Percentiles rank a stretch among this genome's conserved stretches.
Evolutionary conservation across 2,113 vertebrate species (phyloP).

Genomic region (Chloroceryle aenea): DNA sequence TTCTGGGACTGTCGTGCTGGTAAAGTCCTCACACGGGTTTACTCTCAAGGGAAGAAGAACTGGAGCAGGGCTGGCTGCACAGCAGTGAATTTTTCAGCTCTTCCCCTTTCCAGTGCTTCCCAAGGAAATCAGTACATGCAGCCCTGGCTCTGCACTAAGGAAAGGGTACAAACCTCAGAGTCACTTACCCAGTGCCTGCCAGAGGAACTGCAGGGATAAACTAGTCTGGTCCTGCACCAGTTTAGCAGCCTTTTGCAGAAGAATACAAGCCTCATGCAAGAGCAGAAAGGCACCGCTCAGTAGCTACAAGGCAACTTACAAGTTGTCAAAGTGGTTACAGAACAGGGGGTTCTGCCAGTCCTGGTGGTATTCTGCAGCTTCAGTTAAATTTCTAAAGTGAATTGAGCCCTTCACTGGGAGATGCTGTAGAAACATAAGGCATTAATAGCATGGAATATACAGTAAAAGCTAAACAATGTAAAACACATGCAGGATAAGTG

Average conservation of each 20-base stretch:
- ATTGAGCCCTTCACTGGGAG: background rate
- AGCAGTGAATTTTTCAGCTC: background rate
- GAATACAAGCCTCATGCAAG: background rate
- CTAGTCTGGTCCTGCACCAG: conserved; percentile 43
- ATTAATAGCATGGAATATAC: background rate
- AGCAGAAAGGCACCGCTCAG: background rate
- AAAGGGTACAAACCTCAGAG: background rate
- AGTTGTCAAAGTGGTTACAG: background rate
- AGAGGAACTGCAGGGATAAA: conserved; percentile 14
- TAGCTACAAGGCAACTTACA: background rate
- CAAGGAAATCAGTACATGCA: background rate
- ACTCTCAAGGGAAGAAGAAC: background rate
- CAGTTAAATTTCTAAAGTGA: background rate
- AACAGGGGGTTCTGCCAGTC: background rate
- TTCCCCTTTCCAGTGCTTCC: background rate
- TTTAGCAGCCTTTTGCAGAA: background rate
- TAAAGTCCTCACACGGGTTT: background rate
- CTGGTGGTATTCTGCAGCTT: background rate
- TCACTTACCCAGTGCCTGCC: background rate
- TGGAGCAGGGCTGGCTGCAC: background rate
- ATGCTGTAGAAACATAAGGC: background rate
- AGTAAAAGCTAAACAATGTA: background rate
- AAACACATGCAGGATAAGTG: background rate
- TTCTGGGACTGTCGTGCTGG: background rate
- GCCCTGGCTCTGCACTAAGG: background rate